Conservation (phyloP, 2,797 vertebrate species). For the Lates japonicus region DNA sequence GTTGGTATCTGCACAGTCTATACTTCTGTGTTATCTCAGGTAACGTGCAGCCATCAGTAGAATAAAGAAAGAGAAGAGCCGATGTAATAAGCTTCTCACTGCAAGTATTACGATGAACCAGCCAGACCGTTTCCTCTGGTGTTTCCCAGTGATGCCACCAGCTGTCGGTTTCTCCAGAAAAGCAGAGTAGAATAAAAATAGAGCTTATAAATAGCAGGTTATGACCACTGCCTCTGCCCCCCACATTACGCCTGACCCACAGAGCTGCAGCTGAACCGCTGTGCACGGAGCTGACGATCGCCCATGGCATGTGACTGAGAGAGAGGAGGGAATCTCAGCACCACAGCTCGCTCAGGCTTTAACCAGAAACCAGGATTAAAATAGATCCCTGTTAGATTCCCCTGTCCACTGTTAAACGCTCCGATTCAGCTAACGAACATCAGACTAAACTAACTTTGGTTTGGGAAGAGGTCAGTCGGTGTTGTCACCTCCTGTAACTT, state of each 20-base stretch:
- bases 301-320: conserved; percentile 12
- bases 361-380: conserved; percentile 56
- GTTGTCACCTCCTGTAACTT: not conserved
- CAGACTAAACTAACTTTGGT: not conserved
- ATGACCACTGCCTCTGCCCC: conserved; percentile 7
- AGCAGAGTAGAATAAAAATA: not conserved
- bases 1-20: too few species aligned
- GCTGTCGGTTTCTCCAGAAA: conserved; percentile 14
- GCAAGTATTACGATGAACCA: not conserved
- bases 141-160: not conserved
- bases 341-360: conserved; percentile 22
- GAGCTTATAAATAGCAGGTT: conserved; percentile 32
- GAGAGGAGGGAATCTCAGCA: conserved; percentile 24
- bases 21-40: too few species aligned
- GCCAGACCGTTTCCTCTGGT: not conserved
- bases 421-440: not conserved
- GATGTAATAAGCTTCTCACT: too few species aligned
- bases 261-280: conserved; percentile 24
- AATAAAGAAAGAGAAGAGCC: too few species aligned
- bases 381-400: conserved; percentile 25
- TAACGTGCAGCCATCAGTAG: too few species aligned
- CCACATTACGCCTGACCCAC: conserved; percentile 20
- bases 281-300: conserved; percentile 35
- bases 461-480: not conserved
- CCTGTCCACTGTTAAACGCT: conserved; percentile 10